Percentiles rank a stretch among this genome's conserved stretches.
These are phyloP conservation scores for Limnephilus auricula DNA, from an alignment of 2,888 invertebrate genomes.

Conservation along the genomic window DNA sequence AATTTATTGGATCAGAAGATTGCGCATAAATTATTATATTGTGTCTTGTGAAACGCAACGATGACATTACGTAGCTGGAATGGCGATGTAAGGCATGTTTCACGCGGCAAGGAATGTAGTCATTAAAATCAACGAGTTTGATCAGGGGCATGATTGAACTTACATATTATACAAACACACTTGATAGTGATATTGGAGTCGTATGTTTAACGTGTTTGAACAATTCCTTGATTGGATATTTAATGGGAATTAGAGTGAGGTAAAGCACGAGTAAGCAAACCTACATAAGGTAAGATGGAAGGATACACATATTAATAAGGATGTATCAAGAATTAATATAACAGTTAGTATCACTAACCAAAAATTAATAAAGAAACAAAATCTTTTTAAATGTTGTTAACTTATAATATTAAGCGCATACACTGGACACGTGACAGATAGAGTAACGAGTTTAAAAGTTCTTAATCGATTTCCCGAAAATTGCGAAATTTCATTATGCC, in stretches of 20 bases:
- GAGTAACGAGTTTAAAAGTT: background rate
- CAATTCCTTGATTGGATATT: background rate
- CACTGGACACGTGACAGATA: background rate
- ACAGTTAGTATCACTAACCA: background rate
- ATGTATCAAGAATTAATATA: background rate
- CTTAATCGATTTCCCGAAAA: background rate
- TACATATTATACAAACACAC: background rate
- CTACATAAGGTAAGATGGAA: background rate
- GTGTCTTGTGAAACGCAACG: slow-evolving; percentile 23
- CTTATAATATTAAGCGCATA: background rate
- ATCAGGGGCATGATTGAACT: slow-evolving; percentile 2
- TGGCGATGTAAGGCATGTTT: background rate
- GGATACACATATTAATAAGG: background rate
- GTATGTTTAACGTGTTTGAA: background rate
- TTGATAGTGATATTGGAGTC: background rate
- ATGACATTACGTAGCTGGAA: background rate
- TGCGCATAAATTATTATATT: slow-evolving; percentile 36
- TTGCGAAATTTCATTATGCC: no score
- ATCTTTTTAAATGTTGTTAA: background rate
- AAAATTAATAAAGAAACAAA: background rate
- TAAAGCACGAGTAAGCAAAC: background rate
- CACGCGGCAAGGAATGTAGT: background rate
- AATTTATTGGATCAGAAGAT: slow-evolving; percentile 37
- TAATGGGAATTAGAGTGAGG: background rate
- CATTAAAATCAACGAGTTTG: background rate